A percentile compares a stretch with the other conserved stretches of the same genome.
Evolutionary conservation across 2,113 vertebrate species (phyloP).

Genomic region (Phaethornis superciliosus): DNA sequence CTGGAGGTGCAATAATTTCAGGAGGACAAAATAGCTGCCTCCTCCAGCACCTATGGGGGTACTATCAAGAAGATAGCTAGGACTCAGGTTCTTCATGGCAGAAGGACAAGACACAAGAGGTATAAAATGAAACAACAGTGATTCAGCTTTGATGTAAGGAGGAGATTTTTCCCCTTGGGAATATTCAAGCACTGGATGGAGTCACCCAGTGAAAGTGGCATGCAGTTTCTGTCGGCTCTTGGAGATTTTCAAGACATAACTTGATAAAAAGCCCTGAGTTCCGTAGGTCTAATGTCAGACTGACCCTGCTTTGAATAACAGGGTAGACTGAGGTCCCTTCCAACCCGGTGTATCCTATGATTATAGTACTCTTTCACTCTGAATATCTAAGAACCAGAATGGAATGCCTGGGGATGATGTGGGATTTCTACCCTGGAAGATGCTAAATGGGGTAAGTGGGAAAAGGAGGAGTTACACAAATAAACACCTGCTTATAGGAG

Average conservation of each 20-base stretch:
- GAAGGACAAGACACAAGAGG: too few species aligned
- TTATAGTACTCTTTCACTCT: background rate
- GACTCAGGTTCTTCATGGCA: background rate
- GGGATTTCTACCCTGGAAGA: background rate
- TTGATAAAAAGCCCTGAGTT: background rate
- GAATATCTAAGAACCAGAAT: background rate
- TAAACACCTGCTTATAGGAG: background rate
- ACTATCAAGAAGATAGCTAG: background rate
- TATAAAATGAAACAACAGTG: background rate
- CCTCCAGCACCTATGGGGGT: background rate
- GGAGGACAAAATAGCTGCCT: background rate
- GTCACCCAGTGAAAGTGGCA: background rate
- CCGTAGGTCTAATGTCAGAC: background rate
- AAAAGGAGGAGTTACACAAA: background rate
- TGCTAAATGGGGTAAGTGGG: background rate
- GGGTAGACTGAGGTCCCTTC: background rate
- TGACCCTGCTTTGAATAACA: background rate
- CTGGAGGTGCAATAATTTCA: background rate
- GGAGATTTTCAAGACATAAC: background rate
- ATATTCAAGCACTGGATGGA: background rate
- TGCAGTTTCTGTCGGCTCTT: background rate
- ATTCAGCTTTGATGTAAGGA: background rate
- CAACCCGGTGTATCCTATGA: background rate
- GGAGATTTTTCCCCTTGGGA: background rate
- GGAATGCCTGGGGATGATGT: too few species aligned